Evolutionary conservation across 1,140 invertebrate species (phyloP), one percentile per base, ranked within the genome.

Genomic region (Dendroctonus valens): DNA sequence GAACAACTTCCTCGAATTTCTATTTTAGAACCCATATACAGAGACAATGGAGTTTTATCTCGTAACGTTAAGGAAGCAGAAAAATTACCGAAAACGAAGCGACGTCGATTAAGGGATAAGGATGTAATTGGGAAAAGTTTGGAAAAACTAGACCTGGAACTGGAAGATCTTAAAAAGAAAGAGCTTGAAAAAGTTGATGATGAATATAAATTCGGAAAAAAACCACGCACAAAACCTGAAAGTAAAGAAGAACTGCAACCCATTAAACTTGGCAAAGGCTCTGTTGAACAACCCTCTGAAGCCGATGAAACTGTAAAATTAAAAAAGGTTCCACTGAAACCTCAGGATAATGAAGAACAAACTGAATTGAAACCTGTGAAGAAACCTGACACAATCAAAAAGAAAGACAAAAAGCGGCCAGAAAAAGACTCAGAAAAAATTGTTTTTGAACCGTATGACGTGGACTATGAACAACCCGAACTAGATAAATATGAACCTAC

Each of bases 71-170:
- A 87, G 78, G 88, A 91, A 79, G 87, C 88, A 5, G 76, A 84
- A 63, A 84, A 87, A 76, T 73, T 81, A 52, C 85, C 85, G 63
- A 87, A 86, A 72, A 81, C 79, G 51, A 74, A 79, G 59, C 65
- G 58, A 41, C 67, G 75, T 42, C 62, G 68, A 63, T 41, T 77
- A 8, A 76, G 72, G 69, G 87, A 87, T 72, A 79, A 92, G 57
- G 83, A 86, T 65, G 84, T 88, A 69, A 87, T 90, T 50, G 85
- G 90, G 71, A 84, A 85, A 69, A 88, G 92, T 74, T 73, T 93
- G 48, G 83, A 85, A 73, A 84, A 88, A 68, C 76, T 93, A 38
- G 90, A 93, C 66, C 79, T 83, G 14, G 85, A 87, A 77, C 80
- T 87, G 14, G 85, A 86, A 14, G 83, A 74, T 14, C 62, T 74